Evolutionary conservation across 2,888 invertebrate genomes (phyloP), one percentile per base, ranked within the genome.

Genomic region (Smittia sp.): DNA sequence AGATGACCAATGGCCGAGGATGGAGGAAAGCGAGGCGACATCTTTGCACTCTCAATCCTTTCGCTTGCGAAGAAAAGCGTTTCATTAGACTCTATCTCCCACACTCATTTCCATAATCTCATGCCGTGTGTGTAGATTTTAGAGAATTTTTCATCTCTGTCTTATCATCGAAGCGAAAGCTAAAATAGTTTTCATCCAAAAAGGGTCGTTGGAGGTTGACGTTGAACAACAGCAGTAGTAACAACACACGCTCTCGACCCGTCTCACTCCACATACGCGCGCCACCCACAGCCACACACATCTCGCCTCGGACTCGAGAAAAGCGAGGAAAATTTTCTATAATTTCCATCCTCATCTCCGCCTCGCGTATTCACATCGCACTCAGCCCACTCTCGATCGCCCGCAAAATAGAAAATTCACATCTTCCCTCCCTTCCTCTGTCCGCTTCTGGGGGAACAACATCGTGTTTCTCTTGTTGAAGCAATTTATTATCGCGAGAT

Each of bases 401-500:
- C 46, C 46, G 11, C 15, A 46, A 46, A 46, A 58, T 22, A 58
- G 63, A 65, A 65, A 65, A 65, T 65, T 24, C 24, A 65, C 24
- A 65, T 65, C 63, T 25, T 65, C 63, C 32, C 27, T 18, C 32
- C 20, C 25, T 9, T 7, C 9, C 46, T 11, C 46, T 3, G 15
- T 18, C 7, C 22, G n/a, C n/a, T n/a, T n/a, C n/a, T n/a, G n/a
- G n/a, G n/a, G 22, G 7, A 63, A 63, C 25, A 63, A 27, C 63
- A 46, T 46, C 46, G 46, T 46, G 46, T 46, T 46, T 22, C 58
- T 9, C 58, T 20, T 58, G 18, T 58, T 58, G 69, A 52, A 69
- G 69, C 69, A 69, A 69, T 69, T 69, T 69, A 69, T 69, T 69
- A 69, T 69, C 69, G 69, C 69, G 69, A 67, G 54, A 69, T 52